phyloP scores from a whole-genome alignment of 2,888 invertebrate genomes.

The Sinodicranocentrus sp. region DNA sequence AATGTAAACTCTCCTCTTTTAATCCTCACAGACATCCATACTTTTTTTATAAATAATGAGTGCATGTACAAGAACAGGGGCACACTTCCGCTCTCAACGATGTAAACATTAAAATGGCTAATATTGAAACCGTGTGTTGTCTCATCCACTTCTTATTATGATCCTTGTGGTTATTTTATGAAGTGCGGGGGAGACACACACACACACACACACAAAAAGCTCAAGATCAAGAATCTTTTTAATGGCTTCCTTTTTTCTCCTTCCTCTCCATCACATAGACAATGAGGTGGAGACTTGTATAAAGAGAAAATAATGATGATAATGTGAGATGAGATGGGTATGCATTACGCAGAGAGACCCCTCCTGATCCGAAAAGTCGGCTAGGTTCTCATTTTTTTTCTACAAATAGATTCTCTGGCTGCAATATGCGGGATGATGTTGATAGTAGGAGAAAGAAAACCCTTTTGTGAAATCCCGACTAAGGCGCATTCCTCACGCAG shows the following conservation, averaged over 20 bases:
- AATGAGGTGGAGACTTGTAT: conserved; percentile 55
- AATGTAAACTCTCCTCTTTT: no score
- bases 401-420: not conserved
- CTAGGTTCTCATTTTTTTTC: conserved; percentile 59
- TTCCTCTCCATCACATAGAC: conserved; percentile 2
- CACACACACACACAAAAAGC: conserved; percentile 17
- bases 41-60: no score
- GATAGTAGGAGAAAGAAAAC: conserved; percentile 17
- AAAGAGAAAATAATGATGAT: conserved; percentile 59
- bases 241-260: conserved; percentile 21
- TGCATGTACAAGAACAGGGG: no score
- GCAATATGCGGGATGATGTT: conserved; percentile 27
- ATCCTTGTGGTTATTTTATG: not conserved
- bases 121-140: conserved; percentile 66
- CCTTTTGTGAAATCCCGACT: conserved; percentile 59
- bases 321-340: conserved; percentile 1
- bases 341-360: not conserved
- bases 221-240: not conserved
- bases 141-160: not conserved
- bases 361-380: not conserved
- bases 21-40: no score
- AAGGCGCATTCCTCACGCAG: conserved; percentile 54
- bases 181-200: not conserved
- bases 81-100: conserved; percentile 74
- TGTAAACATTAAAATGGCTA: conserved; percentile 34